phyloP scores from a whole-genome alignment of 2,888 invertebrate genomes.

The Nomada goodeniana region DNA sequence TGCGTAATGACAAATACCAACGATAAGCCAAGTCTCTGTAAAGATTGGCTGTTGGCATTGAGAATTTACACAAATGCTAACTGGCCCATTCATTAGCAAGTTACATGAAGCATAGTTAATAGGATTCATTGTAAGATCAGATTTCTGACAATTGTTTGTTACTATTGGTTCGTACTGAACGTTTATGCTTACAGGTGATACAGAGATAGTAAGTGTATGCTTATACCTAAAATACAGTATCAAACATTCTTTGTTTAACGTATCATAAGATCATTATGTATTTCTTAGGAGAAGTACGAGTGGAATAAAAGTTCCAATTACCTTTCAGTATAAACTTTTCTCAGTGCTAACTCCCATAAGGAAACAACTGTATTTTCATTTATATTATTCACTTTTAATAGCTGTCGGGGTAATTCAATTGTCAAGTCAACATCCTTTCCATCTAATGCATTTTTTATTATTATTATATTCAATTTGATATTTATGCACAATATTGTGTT shows the following conservation, averaged over 20 bases:
- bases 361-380: constrained; percentile 71
- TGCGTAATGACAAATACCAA: constrained; percentile 65
- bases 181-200: constrained; percentile 61
- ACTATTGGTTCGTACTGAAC: constrained; percentile 55
- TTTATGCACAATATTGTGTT: constrained; percentile 56
- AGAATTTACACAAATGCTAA: constrained; percentile 75
- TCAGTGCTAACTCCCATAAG: constrained; percentile 78
- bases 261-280: constrained; percentile 4
- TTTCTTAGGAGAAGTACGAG: constrained; percentile 14
- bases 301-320: constrained; percentile 53
- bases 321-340: constrained; percentile 77
- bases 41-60: constrained; percentile 79
- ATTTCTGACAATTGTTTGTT: constrained; percentile 28
- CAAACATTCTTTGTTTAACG: constrained; percentile 16
- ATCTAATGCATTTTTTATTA: constrained; percentile 50
- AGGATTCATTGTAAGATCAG: constrained; percentile 49
- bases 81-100: constrained; percentile 78
- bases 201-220: constrained; percentile 70
- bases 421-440: constrained; percentile 48
- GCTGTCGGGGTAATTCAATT: constrained; percentile 79
- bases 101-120: constrained; percentile 68
- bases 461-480: constrained; percentile 70
- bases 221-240: constrained; percentile 69
- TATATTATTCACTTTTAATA: constrained; percentile 72
- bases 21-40: constrained; percentile 79